Evolutionary conservation across 2,113 vertebrate species (phyloP), one percentile per base, ranked within the genome.

Genomic region (Nothocercus julius): DNA sequence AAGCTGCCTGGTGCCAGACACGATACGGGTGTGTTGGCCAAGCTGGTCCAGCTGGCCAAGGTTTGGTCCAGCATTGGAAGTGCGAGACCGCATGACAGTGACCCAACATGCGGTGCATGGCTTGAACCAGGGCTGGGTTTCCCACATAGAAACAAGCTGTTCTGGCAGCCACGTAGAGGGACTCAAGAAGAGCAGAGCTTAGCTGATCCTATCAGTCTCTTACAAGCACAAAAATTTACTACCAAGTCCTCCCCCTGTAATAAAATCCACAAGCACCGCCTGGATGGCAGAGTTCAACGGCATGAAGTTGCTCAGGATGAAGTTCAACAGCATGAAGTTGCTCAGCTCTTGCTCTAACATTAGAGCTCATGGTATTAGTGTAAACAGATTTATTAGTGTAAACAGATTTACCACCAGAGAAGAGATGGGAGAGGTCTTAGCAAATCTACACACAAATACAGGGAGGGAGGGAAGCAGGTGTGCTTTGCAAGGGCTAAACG

Each of bases 361-460:
- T 7, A 10, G 85, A 93, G 90, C 89, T 90, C 82, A 90, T 32
- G 21, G 93, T 91, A 92, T 92, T 89, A 91, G 59, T 56, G 86
- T 78, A 82, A 96, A 92, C 77, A 93, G 86, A 83, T 88, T 80
- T 86, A 82, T 92, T 87, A 92, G 59, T 59, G 86, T 78, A 82
- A 96, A 93, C 74, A 93, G 83, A 85, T 88, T 80, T 83, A 79
- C 59, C 74, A 18, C 53, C 77, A 77, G 80, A 28, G 91, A 95
- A 89, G 75, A 75, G 92, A 86, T 84, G 44, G 68, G 84, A 70
- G 54, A 64, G 67, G 51, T 5, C 42, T 4, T 30, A 17, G 59
- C 63, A 87, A 87, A 93, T 82, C 85, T 61, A 6, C 0, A 6
- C 0, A 18, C 79, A 83, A 53, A 47, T 0, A 21, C 84, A 82